phyloP scores from a whole-genome alignment of 2,797 vertebrate species.

The Streptopelia turtur region DNA sequence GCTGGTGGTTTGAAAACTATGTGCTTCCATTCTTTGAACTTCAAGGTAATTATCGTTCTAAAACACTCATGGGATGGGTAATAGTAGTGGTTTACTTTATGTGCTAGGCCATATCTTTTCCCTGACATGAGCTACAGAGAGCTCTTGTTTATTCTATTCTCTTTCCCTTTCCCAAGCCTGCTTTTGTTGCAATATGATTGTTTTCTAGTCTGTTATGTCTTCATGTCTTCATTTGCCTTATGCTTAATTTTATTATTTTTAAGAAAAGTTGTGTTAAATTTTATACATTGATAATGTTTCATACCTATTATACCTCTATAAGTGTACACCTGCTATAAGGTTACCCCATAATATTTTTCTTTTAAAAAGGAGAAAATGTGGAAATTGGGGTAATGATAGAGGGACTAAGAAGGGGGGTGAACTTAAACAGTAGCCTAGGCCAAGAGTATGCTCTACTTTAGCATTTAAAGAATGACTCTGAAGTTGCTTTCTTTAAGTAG shows the following conservation, averaged over 20 bases:
- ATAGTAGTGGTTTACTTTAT: not conserved
- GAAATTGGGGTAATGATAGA: not conserved
- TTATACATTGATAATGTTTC: not conserved
- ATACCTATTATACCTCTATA: not conserved
- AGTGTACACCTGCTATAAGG: not conserved
- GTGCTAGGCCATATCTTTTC: not conserved
- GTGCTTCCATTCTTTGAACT: not conserved
- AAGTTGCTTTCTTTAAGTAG: not conserved
- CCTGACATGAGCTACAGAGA: not conserved
- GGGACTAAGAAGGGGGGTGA: not conserved
- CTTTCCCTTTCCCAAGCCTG: not conserved
- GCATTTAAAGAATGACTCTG: not conserved
- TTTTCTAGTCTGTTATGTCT: not conserved
- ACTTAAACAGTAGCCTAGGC: not conserved
- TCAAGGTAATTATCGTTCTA: not conserved
- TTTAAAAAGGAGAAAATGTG: not conserved
- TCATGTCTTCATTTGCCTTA: not conserved
- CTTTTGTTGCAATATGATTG: not conserved
- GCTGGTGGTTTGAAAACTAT: not conserved
- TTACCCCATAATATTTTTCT: not conserved
- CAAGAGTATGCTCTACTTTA: not conserved
- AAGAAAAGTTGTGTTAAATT: not conserved
- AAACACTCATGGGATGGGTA: not conserved
- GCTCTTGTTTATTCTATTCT: not conserved
- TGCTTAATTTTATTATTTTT: not conserved